phyloP scores from a whole-genome alignment of 2,888 invertebrate genomes.

The Eupithecia exiguata region DNA sequence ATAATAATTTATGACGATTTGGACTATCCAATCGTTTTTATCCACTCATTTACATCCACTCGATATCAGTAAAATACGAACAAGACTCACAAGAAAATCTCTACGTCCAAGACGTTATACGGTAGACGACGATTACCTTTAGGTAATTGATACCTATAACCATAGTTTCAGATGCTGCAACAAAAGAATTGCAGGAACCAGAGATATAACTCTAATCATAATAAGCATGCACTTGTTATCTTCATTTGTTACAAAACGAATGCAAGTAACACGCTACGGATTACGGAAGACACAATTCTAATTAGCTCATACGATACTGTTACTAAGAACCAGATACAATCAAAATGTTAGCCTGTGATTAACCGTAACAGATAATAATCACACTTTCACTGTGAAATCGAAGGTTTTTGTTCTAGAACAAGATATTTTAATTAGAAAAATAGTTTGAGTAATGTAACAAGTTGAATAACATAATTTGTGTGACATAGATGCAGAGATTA shows the following conservation, averaged over 20 bases:
- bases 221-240: conserved; percentile 32
- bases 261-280: conserved; percentile 28
- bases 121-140: not conserved
- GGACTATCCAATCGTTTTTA: not conserved
- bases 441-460: conserved; percentile 53
- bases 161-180: conserved; percentile 10
- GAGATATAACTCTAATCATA: conserved; percentile 9
- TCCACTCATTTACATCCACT: not conserved
- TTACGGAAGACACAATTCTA: conserved; percentile 40
- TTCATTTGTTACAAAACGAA: conserved; percentile 19
- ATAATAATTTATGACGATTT: not conserved
- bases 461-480: conserved; percentile 51
- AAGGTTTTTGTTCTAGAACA: conserved; percentile 52
- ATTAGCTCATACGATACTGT: conserved; percentile 44
- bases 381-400: conserved; percentile 62
- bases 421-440: conserved; percentile 52
- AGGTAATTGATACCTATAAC: not conserved
- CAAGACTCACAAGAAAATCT: not conserved
- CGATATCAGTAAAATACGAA: not conserved
- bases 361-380: conserved; percentile 52
- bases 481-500: conserved; percentile 60
- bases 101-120: not conserved
- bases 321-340: conserved; percentile 48
- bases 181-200: conserved; percentile 13
- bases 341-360: conserved; percentile 38